Evolutionary conservation across 2,113 vertebrate species (phyloP).

Genomic region (Eclectus roratus): DNA sequence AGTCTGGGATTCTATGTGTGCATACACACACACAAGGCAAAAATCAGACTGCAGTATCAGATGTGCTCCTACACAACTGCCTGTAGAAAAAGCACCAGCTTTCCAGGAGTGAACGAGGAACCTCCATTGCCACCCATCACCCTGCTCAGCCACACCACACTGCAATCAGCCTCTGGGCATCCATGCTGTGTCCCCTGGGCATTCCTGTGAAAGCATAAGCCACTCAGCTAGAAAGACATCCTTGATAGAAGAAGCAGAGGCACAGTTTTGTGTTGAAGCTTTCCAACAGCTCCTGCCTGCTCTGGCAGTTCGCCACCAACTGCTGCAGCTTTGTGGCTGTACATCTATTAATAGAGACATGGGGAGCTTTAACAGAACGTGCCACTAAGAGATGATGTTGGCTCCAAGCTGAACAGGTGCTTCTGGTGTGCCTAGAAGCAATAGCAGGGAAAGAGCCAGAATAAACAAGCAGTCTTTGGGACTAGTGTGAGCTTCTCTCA

Average conservation of each 20-base stretch:
- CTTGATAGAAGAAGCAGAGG: rapidly evolving
- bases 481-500: not conserved
- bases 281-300: not conserved
- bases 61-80: rapidly evolving
- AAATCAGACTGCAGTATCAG: not conserved
- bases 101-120: not conserved
- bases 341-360: slow-evolving; percentile 34
- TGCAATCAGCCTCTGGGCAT: not conserved
- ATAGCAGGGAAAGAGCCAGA: not conserved
- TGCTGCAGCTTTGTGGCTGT: not conserved
- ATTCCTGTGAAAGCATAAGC: not conserved
- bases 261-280: not conserved
- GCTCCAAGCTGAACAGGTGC: not conserved
- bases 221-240: not conserved
- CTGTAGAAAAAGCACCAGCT: not conserved
- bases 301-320: not conserved
- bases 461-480: not conserved
- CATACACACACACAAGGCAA: not conserved
- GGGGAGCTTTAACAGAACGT: not conserved
- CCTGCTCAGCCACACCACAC: not conserved
- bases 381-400: not conserved
- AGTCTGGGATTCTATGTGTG: not conserved
- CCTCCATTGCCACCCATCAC: not conserved
- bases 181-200: rapidly evolving
- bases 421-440: not conserved